Evolutionary conservation across 2,113 vertebrate species (phyloP).

Genomic region (Rattus rattus): DNA sequence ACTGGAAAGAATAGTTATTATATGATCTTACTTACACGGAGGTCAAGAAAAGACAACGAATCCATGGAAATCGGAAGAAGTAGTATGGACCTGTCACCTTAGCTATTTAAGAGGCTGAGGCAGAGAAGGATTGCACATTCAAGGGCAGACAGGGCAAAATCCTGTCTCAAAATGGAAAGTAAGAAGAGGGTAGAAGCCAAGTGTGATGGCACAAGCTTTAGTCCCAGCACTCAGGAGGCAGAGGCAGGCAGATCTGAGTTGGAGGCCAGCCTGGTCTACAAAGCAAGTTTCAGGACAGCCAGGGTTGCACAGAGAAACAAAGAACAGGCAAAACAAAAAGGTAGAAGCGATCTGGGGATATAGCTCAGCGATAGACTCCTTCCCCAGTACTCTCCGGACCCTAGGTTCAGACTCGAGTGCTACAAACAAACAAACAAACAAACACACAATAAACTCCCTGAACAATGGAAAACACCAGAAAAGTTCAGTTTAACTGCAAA

Average conservation of each 20-base stretch:
- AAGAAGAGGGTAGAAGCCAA: background rate
- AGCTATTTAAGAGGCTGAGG: background rate
- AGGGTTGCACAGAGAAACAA: background rate
- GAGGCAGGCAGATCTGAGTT: background rate
- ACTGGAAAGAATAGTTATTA: background rate
- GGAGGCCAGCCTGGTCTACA: background rate
- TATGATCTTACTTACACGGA: background rate
- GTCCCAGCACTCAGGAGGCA: background rate
- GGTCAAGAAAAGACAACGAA: background rate
- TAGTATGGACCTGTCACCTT: too few species aligned
- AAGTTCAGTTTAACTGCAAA: background rate
- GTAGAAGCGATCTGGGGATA: background rate
- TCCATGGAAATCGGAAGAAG: background rate
- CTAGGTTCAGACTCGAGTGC: background rate
- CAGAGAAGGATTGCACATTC: background rate
- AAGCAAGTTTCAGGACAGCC: background rate
- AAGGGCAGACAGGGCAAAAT: background rate
- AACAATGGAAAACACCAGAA: background rate
- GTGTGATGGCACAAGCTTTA: background rate
- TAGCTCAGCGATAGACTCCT: background rate
- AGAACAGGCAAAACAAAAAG: background rate
- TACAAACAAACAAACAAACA: background rate
- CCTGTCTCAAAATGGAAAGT: background rate
- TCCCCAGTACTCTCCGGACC: too few species aligned
- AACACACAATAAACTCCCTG: background rate